Base-by-base conservation (phyloP, 92 coral and sea anemone species). In the Epizoanthus fatuus region DNA sequence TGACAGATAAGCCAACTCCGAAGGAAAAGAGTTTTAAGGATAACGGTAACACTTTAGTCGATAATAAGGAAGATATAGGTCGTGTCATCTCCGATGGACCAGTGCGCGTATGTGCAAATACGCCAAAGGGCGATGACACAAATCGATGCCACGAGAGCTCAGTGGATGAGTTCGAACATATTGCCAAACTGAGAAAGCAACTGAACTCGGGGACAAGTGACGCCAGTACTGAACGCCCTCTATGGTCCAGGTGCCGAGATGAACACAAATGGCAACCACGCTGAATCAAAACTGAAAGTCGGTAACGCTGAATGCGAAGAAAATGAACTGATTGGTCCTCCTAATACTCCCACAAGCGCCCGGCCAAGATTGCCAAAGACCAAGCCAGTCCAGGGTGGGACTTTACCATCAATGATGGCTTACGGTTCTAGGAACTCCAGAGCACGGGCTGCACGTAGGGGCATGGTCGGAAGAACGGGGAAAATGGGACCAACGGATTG, bases 351-450 rank as follows among this genome's bases (percentile, higher is more conserved):
- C 19, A 76, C 69, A 59, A 13, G 38, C 42, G 39, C 55, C 45
- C 82, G 57, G 25, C 53, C 70, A 38, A 59, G 57, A 55, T 56
- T 39, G 63, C 51, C 40, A 25, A 39, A 37, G 53, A 19, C 52
- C 2, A 75, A 8, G 40, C 69, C 13, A 19, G 82, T 3, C 11
- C 29, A 16, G 0, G 9, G 22, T 12, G 53, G 44, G 11, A 40
- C 56, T 20, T 77, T 77, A 69, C 82, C 71, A 7, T 77, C 81
- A 29, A 13, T 59, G 81, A 59, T 38, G 69, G 69, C 82, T 49
- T 49, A 12, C 19, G 15, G 52, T 55, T 15, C 67, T 51, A 14
- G 47, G 51, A 32, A 5, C 19, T 54, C 35, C 81, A 45, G 25
- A 19, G 7, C 4, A n/a, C 81, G 53, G 29, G 44, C 17, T 9